Base-by-base conservation (phyloP, 2,888 invertebrate genomes). In the Lasioglossum zephyrum region DNA sequence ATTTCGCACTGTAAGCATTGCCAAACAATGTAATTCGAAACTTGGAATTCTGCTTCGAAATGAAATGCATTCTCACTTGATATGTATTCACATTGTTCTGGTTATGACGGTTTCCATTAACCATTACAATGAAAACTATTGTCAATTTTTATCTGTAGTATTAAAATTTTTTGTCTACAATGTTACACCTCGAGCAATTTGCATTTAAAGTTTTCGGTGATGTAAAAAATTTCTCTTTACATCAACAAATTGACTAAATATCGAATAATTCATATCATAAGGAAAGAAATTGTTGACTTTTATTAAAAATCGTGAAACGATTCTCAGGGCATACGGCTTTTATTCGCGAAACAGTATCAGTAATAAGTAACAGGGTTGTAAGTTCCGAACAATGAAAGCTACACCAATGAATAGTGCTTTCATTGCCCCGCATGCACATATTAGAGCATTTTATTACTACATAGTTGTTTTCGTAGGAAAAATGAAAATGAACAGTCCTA, bases 401-500 rank as follows among this genome's bases (percentile, higher is more conserved):
- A 44, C 66, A 31, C 16, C 47, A 36, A 66, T 77, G 66, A 77
- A 77, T 63, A 66, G 36, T 13, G 44, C 41, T 31, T 47, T 31
- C 11, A 77, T 66, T 77, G 47, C 36, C 31, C 44, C 36, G 63
- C 22, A 26, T 77, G 44, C 16, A 39, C 31, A 18, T 66, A 47
- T 77, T 77, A 77, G 13, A 16, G 44, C 22, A 8, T 66, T 77
- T 47, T 77, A 47, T 70, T 70, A 77, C 31, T 13, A 26, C 26
- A 49, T n/a, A 41, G 60, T 4, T n/a, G 3, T 60, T 44, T n/a
- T 18, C 18, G 11, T 47, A 8, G n/a, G 63, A 73, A 79, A 79
- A 73, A 22, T 53, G 79, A 47, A 73, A 73, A 73, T 41, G 26
- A 47, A 57, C 41, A 63, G 63, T 60, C 18, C n/a, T 11, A 5